Base-by-base conservation (phyloP, 53 echinoderm and acorn worm genomes). In the Paracentrotus lividus region DNA sequence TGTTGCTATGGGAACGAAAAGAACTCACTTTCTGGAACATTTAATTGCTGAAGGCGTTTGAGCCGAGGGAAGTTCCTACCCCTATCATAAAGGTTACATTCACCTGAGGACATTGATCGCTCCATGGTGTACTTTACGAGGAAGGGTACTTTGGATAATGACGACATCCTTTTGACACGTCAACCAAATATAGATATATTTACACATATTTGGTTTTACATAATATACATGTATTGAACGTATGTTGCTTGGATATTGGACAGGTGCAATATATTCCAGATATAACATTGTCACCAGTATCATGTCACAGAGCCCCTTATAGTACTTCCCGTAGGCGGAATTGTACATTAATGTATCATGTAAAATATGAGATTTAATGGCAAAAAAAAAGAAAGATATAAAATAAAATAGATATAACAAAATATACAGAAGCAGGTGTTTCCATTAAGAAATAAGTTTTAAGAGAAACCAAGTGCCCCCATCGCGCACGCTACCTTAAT, bases 11-110 rank as follows among this genome's bases (percentile, higher is more conserved):
- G 85, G 34, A 85, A 85, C n/a, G 47, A 20, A 13, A 31, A 85
- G 85, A 51, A 51, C 36, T 85, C 85, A 49, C 85, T 85, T 85
- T 85, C 85, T 85, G 26, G 85, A 85, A 49, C 85, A 85, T 85
- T 85, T 85, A 47, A 85, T 85, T 29, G 85, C 85, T 85, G 49
- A 44, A 85, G 85, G 85, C 47, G 49, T 29, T 85, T 29, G 1
- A 47, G 31, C 85, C 85, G 2, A 47, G 23, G 85, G 51, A 85
- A 51, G 26, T 47, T 51, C 47, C 49, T 47, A 47, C 85, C 85
- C 51, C 49, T 49, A 27, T 51, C 13, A 49, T 27, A 85, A 51
- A 85, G 85, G 49, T 31, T 72, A 18, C 36, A 38, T 38, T 72
- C 36, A 40, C 72, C 16, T 2, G 38, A 10, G 72, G 36, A 72